A percentile compares a stretch with the other conserved stretches of the same genome.
These are phyloP conservation scores for Sipha maydis DNA, from an alignment of 2,888 invertebrate species.

Conservation along the genomic window DNA sequence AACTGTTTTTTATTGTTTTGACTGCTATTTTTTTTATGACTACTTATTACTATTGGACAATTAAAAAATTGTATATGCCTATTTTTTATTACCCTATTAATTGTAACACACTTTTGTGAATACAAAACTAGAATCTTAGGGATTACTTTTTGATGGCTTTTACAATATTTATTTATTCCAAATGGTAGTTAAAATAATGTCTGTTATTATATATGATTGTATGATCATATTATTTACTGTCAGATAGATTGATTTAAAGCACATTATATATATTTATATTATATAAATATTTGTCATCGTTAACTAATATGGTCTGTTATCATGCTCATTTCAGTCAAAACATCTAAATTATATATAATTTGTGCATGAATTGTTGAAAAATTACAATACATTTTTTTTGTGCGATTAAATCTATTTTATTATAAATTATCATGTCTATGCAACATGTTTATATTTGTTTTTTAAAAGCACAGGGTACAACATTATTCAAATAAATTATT, in stretches of 20 bases:
- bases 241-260: too few species aligned
- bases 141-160: not conserved
- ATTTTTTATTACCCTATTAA: not conserved
- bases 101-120: not conserved
- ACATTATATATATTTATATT: too few species aligned
- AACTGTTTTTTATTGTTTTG: conserved; percentile 12
- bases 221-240: not conserved
- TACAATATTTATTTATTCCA: not conserved
- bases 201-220: not conserved
- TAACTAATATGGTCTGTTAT: not conserved
- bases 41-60: not conserved
- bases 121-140: not conserved
- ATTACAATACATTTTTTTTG: not conserved
- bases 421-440: not conserved
- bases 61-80: conserved; percentile 6
- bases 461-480: not conserved
- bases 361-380: not conserved
- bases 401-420: not conserved
- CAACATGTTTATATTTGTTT: not conserved
- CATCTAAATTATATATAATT: not conserved
- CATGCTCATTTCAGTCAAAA: not conserved
- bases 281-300: too few species aligned
- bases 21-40: conserved; percentile 18
- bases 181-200: not conserved
- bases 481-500: not conserved